A percentile compares a stretch with the other conserved stretches of the same genome.
Evolutionary conservation across 1,140 invertebrate species (phyloP).

Genomic region (Panagrolaimus sp.): DNA sequence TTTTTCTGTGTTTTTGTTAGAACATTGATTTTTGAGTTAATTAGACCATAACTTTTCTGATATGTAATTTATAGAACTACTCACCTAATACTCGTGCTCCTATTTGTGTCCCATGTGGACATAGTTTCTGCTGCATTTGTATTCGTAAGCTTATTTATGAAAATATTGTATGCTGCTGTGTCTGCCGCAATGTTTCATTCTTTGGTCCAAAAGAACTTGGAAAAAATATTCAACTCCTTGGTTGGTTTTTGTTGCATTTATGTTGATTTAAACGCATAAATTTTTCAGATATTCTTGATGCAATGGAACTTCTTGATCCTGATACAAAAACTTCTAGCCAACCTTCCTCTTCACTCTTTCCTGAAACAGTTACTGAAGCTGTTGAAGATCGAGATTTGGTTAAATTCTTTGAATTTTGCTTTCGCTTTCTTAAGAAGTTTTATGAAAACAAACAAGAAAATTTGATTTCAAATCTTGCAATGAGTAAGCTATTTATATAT

Average conservation of each 20-base stretch:
- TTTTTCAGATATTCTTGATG: background rate
- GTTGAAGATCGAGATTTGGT: no score
- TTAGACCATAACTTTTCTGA: no score
- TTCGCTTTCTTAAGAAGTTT: no score
- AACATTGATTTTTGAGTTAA: no score
- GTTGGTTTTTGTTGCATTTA: background rate
- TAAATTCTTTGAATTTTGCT: no score
- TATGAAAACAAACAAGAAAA: no score
- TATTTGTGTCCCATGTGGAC: background rate
- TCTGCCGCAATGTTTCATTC: background rate
- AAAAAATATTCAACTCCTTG: background rate
- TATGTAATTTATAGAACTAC: background rate
- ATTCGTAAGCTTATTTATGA: background rate
- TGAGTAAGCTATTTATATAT: no score
- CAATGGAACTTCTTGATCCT: background rate
- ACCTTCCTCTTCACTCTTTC: background rate
- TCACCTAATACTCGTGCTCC: background rate
- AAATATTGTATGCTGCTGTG: background rate
- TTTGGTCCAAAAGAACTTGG: background rate
- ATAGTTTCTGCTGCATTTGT: background rate
- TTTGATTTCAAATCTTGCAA: no score
- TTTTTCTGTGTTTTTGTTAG: no score
- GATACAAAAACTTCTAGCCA: background rate
- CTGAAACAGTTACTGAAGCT: no score
- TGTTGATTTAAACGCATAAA: background rate